phyloP scores from a whole-genome alignment of 2,113 vertebrate species.

The Centropus bengalensis region DNA sequence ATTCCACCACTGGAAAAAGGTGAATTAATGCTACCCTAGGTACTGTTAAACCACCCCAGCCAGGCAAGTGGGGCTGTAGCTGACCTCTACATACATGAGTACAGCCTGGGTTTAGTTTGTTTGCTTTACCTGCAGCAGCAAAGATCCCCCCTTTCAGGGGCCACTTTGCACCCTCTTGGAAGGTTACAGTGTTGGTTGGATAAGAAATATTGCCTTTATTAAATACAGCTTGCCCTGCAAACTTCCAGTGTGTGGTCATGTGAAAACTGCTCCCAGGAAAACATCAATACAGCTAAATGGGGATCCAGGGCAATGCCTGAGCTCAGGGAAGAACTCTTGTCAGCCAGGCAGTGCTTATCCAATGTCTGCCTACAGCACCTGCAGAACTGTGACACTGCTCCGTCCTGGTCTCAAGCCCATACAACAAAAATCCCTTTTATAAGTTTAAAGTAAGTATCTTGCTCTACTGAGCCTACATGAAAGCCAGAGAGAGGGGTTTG shows the following conservation, averaged over 20 bases:
- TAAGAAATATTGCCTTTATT: background rate
- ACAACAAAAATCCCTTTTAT: background rate
- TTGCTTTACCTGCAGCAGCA: background rate
- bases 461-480: background rate
- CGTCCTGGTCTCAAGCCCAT: background rate
- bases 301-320: background rate
- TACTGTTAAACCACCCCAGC: background rate
- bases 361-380: background rate
- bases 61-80: background rate
- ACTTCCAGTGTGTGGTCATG: background rate
- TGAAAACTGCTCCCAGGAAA: background rate
- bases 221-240: background rate
- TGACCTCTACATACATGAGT: background rate
- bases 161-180: background rate
- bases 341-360: background rate
- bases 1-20: background rate
- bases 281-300: fast-evolving
- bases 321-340: background rate
- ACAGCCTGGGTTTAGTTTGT: background rate
- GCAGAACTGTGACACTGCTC: background rate
- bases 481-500: background rate
- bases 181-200: background rate
- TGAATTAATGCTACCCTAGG: background rate
- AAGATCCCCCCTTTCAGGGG: background rate
- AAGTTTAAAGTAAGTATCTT: background rate